These are phyloP conservation scores for Ara ararauna DNA, from an alignment of 2,797 vertebrate species.

Conservation along the genomic window DNA sequence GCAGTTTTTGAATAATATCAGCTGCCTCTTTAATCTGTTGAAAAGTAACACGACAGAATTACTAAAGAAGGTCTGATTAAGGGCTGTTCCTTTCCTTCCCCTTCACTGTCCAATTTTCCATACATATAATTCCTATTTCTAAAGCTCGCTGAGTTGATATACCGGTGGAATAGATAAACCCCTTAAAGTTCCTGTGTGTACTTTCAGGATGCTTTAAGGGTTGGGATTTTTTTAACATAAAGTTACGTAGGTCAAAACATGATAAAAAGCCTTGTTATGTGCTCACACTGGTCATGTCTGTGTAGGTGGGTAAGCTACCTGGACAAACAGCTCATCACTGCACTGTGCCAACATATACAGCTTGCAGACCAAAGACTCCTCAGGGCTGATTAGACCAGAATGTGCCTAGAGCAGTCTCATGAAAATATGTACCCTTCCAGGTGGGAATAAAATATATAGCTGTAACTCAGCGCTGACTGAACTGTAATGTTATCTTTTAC, in stretches of 20 bases:
- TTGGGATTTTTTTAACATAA: background rate
- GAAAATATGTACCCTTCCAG: background rate
- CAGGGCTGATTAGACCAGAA: background rate
- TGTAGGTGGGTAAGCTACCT: background rate
- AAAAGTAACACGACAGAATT: conserved; percentile 30
- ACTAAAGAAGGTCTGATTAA: background rate
- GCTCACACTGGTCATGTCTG: background rate
- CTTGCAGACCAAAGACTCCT: background rate
- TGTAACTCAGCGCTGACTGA: background rate
- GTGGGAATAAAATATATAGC: background rate
- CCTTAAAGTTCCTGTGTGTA: background rate
- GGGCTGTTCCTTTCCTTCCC: background rate
- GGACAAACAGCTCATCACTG: background rate
- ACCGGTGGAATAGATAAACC: background rate
- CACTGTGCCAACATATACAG: background rate
- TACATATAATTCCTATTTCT: background rate
- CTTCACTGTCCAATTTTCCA: background rate
- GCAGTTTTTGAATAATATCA: conserved; percentile 99
- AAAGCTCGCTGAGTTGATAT: background rate
- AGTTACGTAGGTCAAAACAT: background rate
- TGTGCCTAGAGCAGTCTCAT: background rate
- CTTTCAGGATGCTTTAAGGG: background rate
- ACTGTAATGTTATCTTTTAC: background rate
- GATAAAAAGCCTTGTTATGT: background rate
- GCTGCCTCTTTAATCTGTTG: conserved; percentile 98